Evolutionary conservation across 2,113 vertebrate species (phyloP), one percentile per base, ranked within the genome.

Genomic region (Lasiurus borealis): DNA sequence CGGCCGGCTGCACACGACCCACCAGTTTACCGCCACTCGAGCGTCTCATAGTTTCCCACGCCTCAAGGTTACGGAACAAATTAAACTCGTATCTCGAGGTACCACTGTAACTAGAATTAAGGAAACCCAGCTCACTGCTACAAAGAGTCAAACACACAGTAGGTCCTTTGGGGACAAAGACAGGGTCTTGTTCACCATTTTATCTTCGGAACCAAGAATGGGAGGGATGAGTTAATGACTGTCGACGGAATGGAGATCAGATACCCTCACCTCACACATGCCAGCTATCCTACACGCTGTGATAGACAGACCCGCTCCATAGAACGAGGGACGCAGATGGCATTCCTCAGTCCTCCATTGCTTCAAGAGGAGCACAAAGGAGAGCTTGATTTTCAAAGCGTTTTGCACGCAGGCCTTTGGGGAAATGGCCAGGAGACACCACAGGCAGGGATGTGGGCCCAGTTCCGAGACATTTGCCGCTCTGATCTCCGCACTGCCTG

Each of bases 331-430:
- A 14, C 0, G 21, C 0, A 0, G 40, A 2, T 4, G 10, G 7
- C 29, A 66, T 75, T 25, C 25, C 88, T 82, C 59, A 27, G 59
- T 27, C 76, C 10, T 29, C 18, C 10, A 0, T 34, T 48, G 36
- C 54, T 46, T 93, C 21, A 50, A 62, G 73, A 27, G 7, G 14
- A 44, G 57, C 34, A 80, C 16, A 64, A 85, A 91, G 34, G 29
- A 3, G 66, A 59, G n/a, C 92, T 88, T 91, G 59, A 48, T 90
- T 84, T 80, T 59, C 54, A 73, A 91, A 86, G n/a, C 29, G 66
- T 44, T 80, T 75, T n/a, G n/a, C n/a, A n/a, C n/a, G n/a, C n/a
- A n/a, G n/a, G n/a, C n/a, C n/a, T n/a, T 8, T 12, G 40, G 11
- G 40, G 69, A 91, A 62, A 50, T n/a, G 19, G 12, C 62, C 40